Evolutionary conservation across 2,797 vertebrate genomes (phyloP), one percentile per base, ranked within the genome.

Genomic region (Mallotus villosus): DNA sequence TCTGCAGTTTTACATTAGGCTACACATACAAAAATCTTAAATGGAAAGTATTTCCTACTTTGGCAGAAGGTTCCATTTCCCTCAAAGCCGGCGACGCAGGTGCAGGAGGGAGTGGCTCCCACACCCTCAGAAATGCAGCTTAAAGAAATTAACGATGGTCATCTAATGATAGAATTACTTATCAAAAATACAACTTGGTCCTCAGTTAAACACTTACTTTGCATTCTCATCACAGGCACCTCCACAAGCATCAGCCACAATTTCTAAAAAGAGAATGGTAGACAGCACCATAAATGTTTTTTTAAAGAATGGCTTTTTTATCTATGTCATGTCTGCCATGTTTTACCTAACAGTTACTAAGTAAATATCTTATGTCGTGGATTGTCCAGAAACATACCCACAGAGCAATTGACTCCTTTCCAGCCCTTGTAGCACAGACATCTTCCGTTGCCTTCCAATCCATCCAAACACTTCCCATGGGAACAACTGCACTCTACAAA

Each of bases 351-450:
- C 12, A 4, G 49, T 51, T 51, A 4, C 14, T 19, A 55, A 55
- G 51, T 17, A 17, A 55, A 55, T 49, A 55, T n/a, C 4, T n/a
- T 0, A 55, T 17, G 16, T 55, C 1, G 59, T 27, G 1, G 57
- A 27, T 61, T 14, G 22, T 25, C 22, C 59, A 25, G 59, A 14
- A 61, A 81, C 92, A 78, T 83, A 98, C 97, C 92, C 70, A 89
- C 67, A 74, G 93, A 94, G 74, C 97, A 99, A 70, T 74, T 88
- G 0, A 68, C 72, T 75, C 97, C 97, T 70, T 87, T 96, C 97
- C 97, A 99, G 0, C 96, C 96, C 57, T 94, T 94, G n/a, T 93
- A 90, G 81, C 97, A 99, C 16, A 91, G 12, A 11, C 97, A 99
- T 74, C 79, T 93, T 46, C 97, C 97, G 0, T 94, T 93, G 53